Base-by-base conservation (phyloP, 2,797 vertebrate species). In the Melanotaenia nigrans region DNA sequence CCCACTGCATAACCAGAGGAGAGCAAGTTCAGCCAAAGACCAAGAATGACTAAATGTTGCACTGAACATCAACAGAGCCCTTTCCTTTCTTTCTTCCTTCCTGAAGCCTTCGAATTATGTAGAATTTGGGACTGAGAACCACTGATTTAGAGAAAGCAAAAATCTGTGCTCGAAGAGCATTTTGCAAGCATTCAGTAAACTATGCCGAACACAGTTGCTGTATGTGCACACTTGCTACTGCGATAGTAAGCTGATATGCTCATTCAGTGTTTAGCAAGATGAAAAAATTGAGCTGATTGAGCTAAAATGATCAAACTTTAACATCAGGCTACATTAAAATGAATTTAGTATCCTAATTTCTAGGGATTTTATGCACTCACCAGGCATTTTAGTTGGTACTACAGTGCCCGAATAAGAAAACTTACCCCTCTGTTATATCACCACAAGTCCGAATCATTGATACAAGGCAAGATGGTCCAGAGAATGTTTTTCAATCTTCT, bases 21-120 rank as follows among this genome's bases (percentile, higher is more conserved):
- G 51, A 54, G 28, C 28, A 11, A 47, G 61, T 62, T 62, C 61
- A 62, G 18, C 42, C 42, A 62, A 24, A 49, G 35, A 62, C 61
- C 18, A 62, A n/a, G 28, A 28, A 49, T 30, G 10, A 13, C 25
- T 54, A 25, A 24, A 54, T 54, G n/a, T 11, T 22, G 22, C 61
- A 45, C 13, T 13, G 42, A 62, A 22, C 61, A 47, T 62, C 24
- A 42, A 36, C 18, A 16, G 59, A 40, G 60, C 8, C 18, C 14
- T 42, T 42, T 42, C 40, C 40, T 42, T 42, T 16, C 40, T 42
- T 42, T 38, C 36, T 60, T 35, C 58, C 47, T 51, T 51, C 47
- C 51, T 54, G 47, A 22, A 4, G 51, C 24, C 24, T 11, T 54
- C 12, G 10, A 54, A 25, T 25, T 10, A 22, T 25, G 24, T 28